A percentile compares a stretch with the other conserved stretches of the same genome.
Conservation (phyloP, 2,797 vertebrate genomes). For the Sebastes hubbsi region DNA sequence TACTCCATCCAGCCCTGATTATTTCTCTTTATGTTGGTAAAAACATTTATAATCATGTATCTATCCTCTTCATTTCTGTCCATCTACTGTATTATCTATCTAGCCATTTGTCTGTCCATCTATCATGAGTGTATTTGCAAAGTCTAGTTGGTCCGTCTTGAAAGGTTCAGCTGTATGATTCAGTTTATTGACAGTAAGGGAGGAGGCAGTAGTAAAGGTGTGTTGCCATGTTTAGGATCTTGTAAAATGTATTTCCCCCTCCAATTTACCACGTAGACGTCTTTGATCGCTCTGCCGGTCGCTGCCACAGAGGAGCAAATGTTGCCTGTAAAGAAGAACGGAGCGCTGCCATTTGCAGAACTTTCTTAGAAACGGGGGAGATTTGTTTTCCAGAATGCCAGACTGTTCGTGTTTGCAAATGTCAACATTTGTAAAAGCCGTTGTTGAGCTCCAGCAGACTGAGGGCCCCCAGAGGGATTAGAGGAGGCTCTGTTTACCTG, state of each 20-base stretch:
- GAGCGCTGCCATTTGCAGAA: slow-evolving; percentile 45
- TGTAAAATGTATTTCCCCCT: not conserved
- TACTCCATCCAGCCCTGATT: not conserved
- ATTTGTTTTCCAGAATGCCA: slow-evolving; percentile 76
- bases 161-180: not conserved
- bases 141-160: not conserved
- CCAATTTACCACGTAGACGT: not conserved
- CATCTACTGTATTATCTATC: not conserved
- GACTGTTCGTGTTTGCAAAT: slow-evolving; percentile 80
- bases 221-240: not conserved
- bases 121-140: not conserved
- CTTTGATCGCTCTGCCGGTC: not conserved
- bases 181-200: not conserved
- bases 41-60: no score
- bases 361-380: slow-evolving; percentile 46
- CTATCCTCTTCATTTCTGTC: not conserved
- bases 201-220: not conserved
- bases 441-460: slow-evolving; percentile 76
- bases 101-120: not conserved
- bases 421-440: slow-evolving; percentile 84
- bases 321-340: slow-evolving; percentile 22
- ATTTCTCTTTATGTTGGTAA: not conserved
- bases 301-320: not conserved
- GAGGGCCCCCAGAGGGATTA: slow-evolving; percentile 80
- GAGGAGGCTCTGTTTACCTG: slow-evolving; percentile 84